Evolutionary conservation across 2,797 vertebrate species (phyloP), one percentile per base, ranked within the genome.

Genomic region (Rhincodon typus): DNA sequence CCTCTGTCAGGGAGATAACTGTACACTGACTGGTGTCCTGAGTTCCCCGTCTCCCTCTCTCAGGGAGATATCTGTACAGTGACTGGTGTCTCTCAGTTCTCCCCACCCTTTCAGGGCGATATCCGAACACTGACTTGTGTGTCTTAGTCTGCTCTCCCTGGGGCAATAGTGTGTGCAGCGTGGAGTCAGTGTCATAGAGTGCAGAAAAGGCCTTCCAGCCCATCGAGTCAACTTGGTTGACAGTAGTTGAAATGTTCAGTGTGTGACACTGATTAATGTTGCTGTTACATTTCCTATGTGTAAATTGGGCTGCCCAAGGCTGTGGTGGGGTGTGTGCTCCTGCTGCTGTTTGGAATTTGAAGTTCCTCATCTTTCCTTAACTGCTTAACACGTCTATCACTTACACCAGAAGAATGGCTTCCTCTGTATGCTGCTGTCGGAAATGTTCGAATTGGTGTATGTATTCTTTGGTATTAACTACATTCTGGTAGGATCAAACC

Each of bases 361-460:
- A 38, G 15, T 96, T 93, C 10, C 88, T 23, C 94, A 38, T 25
- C 96, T 97, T 96, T 98, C 97, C 98, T 99, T 99, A 97, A 99
- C 97, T 25, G 95, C 91, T 3, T 27, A 0, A 95, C 96, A 99
- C 98, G 97, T 99, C 96, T 99, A 99, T 98, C 99, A 99, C 96
- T 97, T 99, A 96, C 99, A 99, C 96, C 99, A 99, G 98, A 99
- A 99, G 98, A 99, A 99, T 98, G 99, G 99, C 96, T 99, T 99
- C 97, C 99, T 98, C 23, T 99, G 99, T 96, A 99, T 99, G 99
- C 98, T 99, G 95, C 97, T 99, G 34, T 99, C 98, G 96, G 99
- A 99, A 97, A 98, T 99, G 96, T 99, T 99, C 97, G 99, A 99
- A 96, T 98, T 99, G 96, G 98, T 99, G 99, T 99, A 98, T 97